These are phyloP conservation scores for Acipenser ruthenus DNA, from an alignment of 2,797 vertebrate genomes.

Conservation along the genomic window DNA sequence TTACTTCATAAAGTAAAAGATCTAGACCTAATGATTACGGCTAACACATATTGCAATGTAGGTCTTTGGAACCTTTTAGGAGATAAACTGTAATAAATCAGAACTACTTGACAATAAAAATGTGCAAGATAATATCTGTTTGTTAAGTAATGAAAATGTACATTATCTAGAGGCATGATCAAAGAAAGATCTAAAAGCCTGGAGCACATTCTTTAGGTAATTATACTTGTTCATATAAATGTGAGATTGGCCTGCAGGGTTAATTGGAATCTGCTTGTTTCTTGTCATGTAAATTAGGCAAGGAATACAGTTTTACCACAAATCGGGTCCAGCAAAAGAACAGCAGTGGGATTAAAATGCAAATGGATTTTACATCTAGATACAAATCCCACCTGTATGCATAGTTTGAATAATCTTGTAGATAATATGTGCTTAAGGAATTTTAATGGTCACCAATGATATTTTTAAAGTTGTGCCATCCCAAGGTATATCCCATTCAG, in stretches of 20 bases:
- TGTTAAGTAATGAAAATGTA: not conserved
- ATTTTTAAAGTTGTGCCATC: too few species aligned
- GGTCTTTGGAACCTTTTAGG: not conserved
- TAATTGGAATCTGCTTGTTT: not conserved
- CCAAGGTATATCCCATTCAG: too few species aligned
- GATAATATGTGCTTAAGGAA: too few species aligned
- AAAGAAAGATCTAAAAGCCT: not conserved
- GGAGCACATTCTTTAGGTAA: not conserved
- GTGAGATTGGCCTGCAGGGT: not conserved
- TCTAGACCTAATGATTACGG: not conserved
- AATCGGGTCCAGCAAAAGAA: not conserved
- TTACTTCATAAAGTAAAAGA: not conserved
- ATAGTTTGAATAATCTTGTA: too few species aligned
- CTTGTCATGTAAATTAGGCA: not conserved
- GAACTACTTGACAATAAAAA: not conserved
- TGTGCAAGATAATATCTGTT: not conserved
- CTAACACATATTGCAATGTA: not conserved
- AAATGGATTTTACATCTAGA: too few species aligned
- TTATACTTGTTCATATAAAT: constrained; percentile 1
- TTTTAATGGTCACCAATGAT: too few species aligned
- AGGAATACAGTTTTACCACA: not conserved
- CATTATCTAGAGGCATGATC: not conserved
- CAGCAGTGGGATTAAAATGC: not conserved
- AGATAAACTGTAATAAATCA: constrained; percentile 1
- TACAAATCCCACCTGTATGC: too few species aligned